Evolutionary conservation across 2,113 vertebrate species (phyloP).

Genomic region (Polypterus bichir): DNA sequence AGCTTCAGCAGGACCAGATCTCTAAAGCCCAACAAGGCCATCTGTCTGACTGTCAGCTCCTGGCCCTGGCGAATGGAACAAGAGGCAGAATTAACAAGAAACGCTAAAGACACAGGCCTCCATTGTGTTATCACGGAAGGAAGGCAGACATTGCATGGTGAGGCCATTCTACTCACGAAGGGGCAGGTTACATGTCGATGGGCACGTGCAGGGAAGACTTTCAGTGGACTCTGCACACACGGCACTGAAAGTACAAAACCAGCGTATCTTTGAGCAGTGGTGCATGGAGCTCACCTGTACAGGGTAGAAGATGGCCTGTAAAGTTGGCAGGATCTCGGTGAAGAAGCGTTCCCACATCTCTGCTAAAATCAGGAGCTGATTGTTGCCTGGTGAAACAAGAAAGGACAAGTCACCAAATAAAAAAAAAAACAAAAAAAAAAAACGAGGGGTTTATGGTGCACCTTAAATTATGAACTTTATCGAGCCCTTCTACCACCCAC

Average conservation of each 20-base stretch:
- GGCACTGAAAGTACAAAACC: no score
- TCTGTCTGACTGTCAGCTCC: slow-evolving; percentile 85
- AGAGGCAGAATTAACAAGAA: not conserved
- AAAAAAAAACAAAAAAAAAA: no score
- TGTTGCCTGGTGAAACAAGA: slow-evolving; percentile 46
- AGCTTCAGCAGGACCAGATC: slow-evolving; percentile 78
- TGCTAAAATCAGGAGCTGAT: slow-evolving; percentile 61
- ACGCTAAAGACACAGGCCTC: no score
- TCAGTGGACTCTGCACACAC: no score
- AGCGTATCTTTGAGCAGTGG: not conserved
- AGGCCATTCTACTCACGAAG: no score
- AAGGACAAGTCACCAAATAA: not conserved
- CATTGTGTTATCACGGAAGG: no score
- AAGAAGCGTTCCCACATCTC: slow-evolving; percentile 83
- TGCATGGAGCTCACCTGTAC: slow-evolving; percentile 63
- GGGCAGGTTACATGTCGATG: no score
- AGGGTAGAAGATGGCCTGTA: slow-evolving; percentile 90
- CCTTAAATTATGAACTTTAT: not conserved
- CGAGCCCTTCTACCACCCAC: not conserved
- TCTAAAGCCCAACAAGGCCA: slow-evolving; percentile 80
- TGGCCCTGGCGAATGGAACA: slow-evolving; percentile 60
- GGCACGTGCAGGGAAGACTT: no score
- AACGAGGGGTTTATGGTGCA: not conserved
- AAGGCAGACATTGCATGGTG: no score
- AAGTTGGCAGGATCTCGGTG: slow-evolving; percentile 81